Percentiles rank a stretch among this genome's conserved stretches.
phyloP scores from a whole-genome alignment of 2,888 invertebrate genomes.

The Dolomedes plantarius region DNA sequence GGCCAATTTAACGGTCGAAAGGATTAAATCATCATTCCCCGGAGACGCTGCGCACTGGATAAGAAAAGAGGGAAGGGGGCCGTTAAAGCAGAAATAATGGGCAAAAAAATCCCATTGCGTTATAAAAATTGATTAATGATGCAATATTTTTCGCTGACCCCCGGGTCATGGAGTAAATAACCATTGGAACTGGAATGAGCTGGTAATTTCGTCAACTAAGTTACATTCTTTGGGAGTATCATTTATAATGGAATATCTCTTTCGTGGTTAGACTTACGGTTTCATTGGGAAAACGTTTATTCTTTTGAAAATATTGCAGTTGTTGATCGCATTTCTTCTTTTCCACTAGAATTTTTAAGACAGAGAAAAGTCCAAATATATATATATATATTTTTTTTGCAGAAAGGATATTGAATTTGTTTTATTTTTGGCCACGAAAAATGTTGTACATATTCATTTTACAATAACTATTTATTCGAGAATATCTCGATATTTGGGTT shows the following conservation, averaged over 20 bases:
- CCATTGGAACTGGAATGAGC: slow-evolving; percentile 13
- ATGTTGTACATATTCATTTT: no score
- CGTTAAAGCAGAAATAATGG: slow-evolving; percentile 56
- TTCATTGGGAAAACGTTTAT: background rate
- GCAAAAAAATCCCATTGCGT: slow-evolving; percentile 50
- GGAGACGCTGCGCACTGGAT: slow-evolving; percentile 36
- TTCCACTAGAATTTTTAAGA: no score
- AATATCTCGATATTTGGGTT: no score
- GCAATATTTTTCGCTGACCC: slow-evolving; percentile 50
- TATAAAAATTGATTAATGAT: slow-evolving; percentile 54
- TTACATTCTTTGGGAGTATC: slow-evolving; percentile 3
- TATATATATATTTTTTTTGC: no score
- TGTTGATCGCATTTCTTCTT: no score
- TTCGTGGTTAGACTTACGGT: background rate
- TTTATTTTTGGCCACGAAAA: no score
- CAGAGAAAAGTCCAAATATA: no score
- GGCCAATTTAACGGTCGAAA: slow-evolving; percentile 64
- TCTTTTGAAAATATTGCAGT: background rate
- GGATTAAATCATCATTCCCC: slow-evolving; percentile 62
- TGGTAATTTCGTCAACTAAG: slow-evolving; percentile 19
- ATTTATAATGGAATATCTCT: background rate
- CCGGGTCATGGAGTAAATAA: slow-evolving; percentile 44
- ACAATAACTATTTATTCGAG: no score
- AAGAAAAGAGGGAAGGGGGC: slow-evolving; percentile 40
- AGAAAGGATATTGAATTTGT: no score